Percentiles rank a stretch among this genome's conserved stretches.
Conservation (phyloP, 2,113 vertebrate species). For the Carettochelys insculpta region DNA sequence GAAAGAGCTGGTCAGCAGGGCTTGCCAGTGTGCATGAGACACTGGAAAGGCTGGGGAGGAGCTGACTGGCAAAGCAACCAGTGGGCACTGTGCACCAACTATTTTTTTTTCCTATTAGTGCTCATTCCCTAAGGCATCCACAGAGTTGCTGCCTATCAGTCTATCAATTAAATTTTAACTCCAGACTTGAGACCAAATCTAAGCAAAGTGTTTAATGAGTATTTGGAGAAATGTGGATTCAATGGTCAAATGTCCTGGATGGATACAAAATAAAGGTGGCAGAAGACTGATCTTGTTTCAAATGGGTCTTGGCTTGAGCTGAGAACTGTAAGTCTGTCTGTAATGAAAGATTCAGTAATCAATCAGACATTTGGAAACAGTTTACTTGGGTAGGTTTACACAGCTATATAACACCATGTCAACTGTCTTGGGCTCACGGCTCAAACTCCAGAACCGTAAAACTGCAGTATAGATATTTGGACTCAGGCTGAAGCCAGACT, state of each 20-base stretch:
- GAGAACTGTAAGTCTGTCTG: background rate
- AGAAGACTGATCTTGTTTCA: background rate
- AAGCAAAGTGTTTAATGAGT: background rate
- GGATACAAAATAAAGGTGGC: background rate
- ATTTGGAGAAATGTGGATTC: background rate
- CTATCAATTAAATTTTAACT: background rate
- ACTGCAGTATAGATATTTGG: background rate
- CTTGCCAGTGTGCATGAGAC: no score
- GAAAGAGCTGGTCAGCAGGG: no score
- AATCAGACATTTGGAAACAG: conserved; percentile 1
- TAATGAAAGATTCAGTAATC: background rate
- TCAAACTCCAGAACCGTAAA: background rate
- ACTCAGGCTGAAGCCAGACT: background rate
- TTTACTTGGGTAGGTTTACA: background rate
- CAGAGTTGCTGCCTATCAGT: background rate
- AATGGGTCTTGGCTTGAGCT: background rate
- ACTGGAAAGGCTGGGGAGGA: no score
- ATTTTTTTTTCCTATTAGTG: no score
- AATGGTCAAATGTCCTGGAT: background rate
- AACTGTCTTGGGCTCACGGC: background rate
- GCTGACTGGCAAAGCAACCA: no score
- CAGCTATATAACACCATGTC: background rate
- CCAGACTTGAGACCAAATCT: background rate
- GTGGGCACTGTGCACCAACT: no score
- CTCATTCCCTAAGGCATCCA: no score